A percentile compares a stretch with the other conserved stretches of the same genome.
phyloP scores from a whole-genome alignment of 2,113 vertebrate genomes.

The Saguinus imperator region DNA sequence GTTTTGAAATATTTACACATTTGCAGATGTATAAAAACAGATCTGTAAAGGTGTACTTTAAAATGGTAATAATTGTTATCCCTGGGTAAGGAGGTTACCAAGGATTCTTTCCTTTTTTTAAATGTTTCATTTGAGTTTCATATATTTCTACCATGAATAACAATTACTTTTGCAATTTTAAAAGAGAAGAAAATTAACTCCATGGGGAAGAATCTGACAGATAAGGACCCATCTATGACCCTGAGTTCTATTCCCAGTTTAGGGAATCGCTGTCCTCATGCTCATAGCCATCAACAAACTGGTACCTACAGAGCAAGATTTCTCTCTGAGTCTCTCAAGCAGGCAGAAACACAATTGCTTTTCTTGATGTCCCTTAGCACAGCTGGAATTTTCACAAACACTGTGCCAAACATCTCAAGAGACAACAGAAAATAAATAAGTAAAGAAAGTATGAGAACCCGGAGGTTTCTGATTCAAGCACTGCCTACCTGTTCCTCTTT shows the following conservation, averaged over 20 bases:
- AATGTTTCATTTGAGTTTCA: background rate
- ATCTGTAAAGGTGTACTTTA: background rate
- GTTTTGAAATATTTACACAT: background rate
- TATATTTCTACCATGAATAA: background rate
- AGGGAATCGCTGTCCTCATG: background rate
- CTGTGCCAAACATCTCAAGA: background rate
- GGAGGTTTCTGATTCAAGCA: background rate
- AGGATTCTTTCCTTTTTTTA: background rate
- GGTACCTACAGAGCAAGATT: background rate
- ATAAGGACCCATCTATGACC: background rate
- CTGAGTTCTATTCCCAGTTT: background rate
- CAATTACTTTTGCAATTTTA: background rate
- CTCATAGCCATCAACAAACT: no score
- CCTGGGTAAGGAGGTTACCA: background rate
- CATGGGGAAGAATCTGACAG: background rate
- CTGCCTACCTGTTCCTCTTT: background rate
- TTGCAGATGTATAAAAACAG: background rate
- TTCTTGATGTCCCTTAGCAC: background rate
- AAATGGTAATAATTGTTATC: background rate
- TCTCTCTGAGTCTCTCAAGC: background rate
- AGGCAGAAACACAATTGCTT: background rate
- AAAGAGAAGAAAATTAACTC: background rate
- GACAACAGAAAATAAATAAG: background rate
- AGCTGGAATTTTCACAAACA: conserved; percentile 17
- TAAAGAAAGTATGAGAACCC: background rate